These are phyloP conservation scores for Hoplodrina blanda DNA, from an alignment of 2,888 invertebrate species.

Conservation along the genomic window DNA sequence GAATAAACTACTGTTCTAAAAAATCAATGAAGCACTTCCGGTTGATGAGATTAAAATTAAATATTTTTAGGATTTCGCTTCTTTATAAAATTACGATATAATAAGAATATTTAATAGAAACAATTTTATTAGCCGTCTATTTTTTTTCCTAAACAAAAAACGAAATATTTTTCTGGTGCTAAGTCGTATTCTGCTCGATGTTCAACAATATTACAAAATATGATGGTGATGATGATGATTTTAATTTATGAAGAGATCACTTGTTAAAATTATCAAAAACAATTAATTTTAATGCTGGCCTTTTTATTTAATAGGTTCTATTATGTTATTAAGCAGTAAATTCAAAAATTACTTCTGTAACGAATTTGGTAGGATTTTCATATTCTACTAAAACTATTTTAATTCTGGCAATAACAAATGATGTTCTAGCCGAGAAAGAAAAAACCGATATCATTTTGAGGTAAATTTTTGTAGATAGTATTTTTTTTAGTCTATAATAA, in stretches of 20 bases:
- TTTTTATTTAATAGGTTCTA: too few relatives aligned
- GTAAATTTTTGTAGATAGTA: not conserved
- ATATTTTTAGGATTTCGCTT: not conserved
- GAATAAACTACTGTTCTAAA: constrained; percentile 37
- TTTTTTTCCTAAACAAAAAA: not conserved
- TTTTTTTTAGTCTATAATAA: not conserved
- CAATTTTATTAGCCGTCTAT: too few relatives aligned
- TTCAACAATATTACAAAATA: too few relatives aligned
- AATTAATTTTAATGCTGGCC: too few relatives aligned
- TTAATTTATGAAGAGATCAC: too few relatives aligned
- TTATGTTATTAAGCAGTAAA: too few relatives aligned
- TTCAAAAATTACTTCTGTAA: not conserved
- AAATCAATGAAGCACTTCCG: constrained; percentile 47
- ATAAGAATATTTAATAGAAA: too few relatives aligned
- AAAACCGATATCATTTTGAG: too few relatives aligned
- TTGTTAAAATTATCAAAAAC: too few relatives aligned
- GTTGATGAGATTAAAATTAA: not conserved
- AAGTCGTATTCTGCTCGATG: too few relatives aligned
- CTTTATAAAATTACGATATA: not conserved
- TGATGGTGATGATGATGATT: too few relatives aligned
- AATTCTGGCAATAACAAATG: not conserved
- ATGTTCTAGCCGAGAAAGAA: too few relatives aligned
- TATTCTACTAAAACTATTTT: constrained; percentile 18
- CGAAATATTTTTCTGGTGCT: not conserved
- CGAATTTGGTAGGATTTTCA: constrained; percentile 4